Percentiles rank a stretch among this genome's conserved stretches.
Conservation (phyloP, 2,113 vertebrate genomes). For the Ptilorrhoa leucosticta region DNA sequence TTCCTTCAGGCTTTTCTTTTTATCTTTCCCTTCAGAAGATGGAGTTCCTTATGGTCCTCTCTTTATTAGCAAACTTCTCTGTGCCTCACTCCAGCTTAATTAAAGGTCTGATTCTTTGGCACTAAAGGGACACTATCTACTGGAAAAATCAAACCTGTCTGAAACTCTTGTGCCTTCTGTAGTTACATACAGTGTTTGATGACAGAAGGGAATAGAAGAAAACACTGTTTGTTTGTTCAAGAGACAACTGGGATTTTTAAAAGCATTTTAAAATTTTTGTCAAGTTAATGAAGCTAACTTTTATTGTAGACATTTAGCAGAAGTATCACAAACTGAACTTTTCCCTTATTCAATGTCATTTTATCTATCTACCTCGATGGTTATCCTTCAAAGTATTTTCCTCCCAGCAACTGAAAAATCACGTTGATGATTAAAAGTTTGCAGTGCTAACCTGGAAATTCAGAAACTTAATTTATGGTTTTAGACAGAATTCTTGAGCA, state of each 20-base stretch:
- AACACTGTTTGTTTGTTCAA: background rate
- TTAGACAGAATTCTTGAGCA: background rate
- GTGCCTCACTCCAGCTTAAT: background rate
- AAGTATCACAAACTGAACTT: background rate
- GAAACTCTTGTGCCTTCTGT: background rate
- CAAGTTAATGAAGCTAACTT: background rate
- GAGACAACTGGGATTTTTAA: background rate
- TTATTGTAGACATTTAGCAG: background rate
- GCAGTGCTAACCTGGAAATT: background rate
- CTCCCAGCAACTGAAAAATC: background rate
- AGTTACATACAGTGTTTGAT: background rate
- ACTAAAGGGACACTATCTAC: background rate
- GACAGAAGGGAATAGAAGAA: background rate
- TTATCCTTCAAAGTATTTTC: background rate
- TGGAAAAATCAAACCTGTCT: background rate
- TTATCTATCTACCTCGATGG: background rate
- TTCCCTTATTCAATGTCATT: background rate
- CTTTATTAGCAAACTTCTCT: background rate
- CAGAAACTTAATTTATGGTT: background rate
- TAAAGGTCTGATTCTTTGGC: background rate
- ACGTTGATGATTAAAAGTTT: accelerated
- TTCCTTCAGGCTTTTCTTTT: background rate
- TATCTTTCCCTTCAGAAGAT: background rate
- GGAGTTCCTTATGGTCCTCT: background rate
- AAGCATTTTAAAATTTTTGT: background rate